Evolutionary conservation across 1,140 invertebrate species (phyloP), one percentile per base, ranked within the genome.

Genomic region (Halesus radiatus): DNA sequence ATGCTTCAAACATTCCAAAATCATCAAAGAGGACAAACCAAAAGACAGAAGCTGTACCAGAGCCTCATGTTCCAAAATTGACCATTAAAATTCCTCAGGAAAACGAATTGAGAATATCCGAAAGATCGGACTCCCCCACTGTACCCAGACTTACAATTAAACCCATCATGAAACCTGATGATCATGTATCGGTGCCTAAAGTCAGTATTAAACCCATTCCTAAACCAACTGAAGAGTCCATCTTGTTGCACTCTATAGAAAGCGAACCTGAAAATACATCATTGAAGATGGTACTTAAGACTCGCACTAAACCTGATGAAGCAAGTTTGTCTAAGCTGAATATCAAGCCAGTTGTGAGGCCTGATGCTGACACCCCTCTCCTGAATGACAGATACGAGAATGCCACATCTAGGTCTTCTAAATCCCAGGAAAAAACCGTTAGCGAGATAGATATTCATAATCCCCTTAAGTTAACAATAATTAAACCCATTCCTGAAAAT

Each of bases 121-220:
- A 88, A 79, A 58, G 66, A 23, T 84, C 87, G 84, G 87, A 88
- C 74, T 87, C 87, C 82, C 84, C 86, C 70, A 80, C 75, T 23
- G 85, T 89, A 72, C 87, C 88, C 84, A 89, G 88, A 85, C 84
- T 89, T 80, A 89, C 88, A 85, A 89, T 89, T 50, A 89, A 88
- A 85, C 88, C 88, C 64, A 85, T 89, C 84, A 81, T 88, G 66
- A 89, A 87, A 85, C 88, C 87, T 84, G 80, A 83, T 82, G 87
- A 88, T 68, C 75, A 62, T 45, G 7, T 66, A 16, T 26, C 66
- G 3, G 62, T 68, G 15, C 68, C 52, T 45, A 79, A 79, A 29
- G 78, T 79, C 37, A 79, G 50, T 23, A 70, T 72, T 26, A 79
- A 79, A 79, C 68, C 66, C 6, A 72, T 79, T 60, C 64, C 87